phyloP scores from a whole-genome alignment of 2,888 invertebrate genomes.

The Tetragnatha montana region DNA sequence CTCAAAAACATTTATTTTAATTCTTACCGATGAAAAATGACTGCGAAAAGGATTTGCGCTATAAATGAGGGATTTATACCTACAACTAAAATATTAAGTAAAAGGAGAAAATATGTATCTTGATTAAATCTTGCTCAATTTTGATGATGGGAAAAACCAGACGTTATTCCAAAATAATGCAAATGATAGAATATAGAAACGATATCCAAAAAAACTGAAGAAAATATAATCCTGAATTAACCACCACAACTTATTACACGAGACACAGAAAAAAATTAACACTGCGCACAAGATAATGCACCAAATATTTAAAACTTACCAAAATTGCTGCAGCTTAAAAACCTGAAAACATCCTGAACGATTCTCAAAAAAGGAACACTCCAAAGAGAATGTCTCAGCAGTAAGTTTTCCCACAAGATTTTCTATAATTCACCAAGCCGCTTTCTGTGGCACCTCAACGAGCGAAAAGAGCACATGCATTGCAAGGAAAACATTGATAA shows the following conservation, averaged over 20 bases:
- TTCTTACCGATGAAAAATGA: background rate
- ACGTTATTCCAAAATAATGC: no score
- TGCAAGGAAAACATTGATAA: conserved; percentile 23
- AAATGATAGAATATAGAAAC: background rate
- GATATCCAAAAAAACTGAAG: background rate
- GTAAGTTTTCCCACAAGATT: conserved; percentile 5
- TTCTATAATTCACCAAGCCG: background rate
- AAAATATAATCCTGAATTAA: background rate
- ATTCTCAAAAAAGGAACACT: background rate
- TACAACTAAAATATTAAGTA: no score
- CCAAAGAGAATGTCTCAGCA: background rate
- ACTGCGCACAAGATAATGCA: background rate
- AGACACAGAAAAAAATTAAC: background rate
- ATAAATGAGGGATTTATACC: no score
- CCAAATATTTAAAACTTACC: background rate
- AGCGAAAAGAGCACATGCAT: background rate
- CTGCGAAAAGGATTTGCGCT: no score
- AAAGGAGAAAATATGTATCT: no score
- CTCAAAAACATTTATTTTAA: no score
- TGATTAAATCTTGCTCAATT: no score
- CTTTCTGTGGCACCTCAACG: background rate
- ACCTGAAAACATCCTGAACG: background rate
- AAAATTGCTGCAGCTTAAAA: background rate
- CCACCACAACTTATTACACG: background rate
- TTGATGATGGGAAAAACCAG: no score